Conservation (phyloP, 2,113 vertebrate species). For the Agapornis roseicollis region DNA sequence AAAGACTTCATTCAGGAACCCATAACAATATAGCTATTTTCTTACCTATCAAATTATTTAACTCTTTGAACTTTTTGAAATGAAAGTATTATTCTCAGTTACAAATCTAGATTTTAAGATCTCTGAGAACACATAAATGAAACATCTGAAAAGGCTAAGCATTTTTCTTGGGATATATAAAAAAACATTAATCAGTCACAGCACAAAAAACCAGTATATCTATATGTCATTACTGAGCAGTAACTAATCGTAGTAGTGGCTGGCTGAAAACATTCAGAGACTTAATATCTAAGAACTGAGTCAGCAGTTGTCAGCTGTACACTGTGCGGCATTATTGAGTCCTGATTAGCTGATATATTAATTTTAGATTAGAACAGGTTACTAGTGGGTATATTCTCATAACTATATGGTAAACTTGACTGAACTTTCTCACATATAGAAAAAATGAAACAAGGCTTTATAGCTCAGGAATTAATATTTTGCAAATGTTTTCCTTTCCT, state of each 20-base stretch:
- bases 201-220: background rate
- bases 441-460: background rate
- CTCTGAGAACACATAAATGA: background rate
- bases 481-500: background rate
- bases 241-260: background rate
- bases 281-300: background rate
- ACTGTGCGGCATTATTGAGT: background rate
- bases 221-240: background rate
- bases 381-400: background rate
- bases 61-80: background rate
- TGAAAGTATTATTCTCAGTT: background rate
- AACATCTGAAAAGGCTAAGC: background rate
- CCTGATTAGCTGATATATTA: background rate
- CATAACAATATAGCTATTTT: background rate
- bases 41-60: background rate
- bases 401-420: background rate
- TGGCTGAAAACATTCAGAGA: background rate
- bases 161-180: background rate
- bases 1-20: background rate
- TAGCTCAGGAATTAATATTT: background rate
- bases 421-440: background rate
- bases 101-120: background rate
- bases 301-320: background rate
- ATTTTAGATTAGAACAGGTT: background rate
- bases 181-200: background rate